A percentile compares a stretch with the other conserved stretches of the same genome.
These are phyloP conservation scores for Ceratoteleas bidentatus DNA, from an alignment of 1,140 invertebrate genomes.

Conservation along the genomic window DNA sequence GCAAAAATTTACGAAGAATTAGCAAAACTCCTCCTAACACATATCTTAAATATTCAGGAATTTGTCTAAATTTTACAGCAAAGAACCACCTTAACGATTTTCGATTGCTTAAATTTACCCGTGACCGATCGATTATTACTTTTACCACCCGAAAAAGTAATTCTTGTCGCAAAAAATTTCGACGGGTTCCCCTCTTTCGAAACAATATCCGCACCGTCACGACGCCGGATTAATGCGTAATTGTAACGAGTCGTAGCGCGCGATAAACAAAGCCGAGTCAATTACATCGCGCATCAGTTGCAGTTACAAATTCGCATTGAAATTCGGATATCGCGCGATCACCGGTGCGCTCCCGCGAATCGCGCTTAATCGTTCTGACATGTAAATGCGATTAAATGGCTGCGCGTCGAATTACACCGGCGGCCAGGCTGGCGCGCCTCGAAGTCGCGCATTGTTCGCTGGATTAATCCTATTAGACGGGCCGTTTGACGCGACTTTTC, in stretches of 20 bases:
- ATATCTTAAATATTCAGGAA: too few relatives aligned
- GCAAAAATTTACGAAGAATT: too few relatives aligned
- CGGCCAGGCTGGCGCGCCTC: slow-evolving; percentile 5
- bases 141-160: too few relatives aligned
- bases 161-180: too few relatives aligned
- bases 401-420: slow-evolving; percentile 20
- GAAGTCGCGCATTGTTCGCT: slow-evolving; percentile 21
- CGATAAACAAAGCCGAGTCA: slow-evolving; percentile 40
- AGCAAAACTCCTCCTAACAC: too few relatives aligned
- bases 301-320: slow-evolving; percentile 37
- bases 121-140: too few relatives aligned
- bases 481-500: slow-evolving; percentile 21
- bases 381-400: slow-evolving; percentile 22
- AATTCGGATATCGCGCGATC: slow-evolving; percentile 23
- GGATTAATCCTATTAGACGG: slow-evolving; percentile 27
- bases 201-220: slow-evolving; percentile 9
- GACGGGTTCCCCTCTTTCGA: too few relatives aligned
- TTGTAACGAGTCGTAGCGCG: slow-evolving; percentile 38
- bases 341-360: slow-evolving; percentile 28
- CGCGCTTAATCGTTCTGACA: slow-evolving; percentile 38
- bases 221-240: slow-evolving; percentile 48
- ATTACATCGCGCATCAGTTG: slow-evolving; percentile 30
- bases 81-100: too few relatives aligned
- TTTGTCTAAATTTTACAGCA: too few relatives aligned
- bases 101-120: too few relatives aligned